Evolutionary conservation across 2,113 vertebrate genomes (phyloP).

Genomic region (Tichodroma muraria): DNA sequence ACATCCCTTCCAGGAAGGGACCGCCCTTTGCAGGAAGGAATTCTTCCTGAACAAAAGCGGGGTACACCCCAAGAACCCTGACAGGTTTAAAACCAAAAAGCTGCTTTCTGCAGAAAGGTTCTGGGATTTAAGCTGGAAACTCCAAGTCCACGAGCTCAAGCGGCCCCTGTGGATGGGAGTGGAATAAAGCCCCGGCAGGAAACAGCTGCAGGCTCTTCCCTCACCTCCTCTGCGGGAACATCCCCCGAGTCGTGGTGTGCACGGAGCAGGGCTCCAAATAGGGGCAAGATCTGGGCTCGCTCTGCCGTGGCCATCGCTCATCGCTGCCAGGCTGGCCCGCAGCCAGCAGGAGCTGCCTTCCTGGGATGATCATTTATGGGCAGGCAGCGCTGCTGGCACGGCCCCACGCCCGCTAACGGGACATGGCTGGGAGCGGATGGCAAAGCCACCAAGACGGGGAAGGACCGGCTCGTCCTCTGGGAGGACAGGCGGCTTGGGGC

Average conservation of each 20-base stretch:
- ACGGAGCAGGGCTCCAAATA: background rate
- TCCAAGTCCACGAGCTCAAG: background rate
- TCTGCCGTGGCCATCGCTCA: background rate
- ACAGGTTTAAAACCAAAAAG: background rate
- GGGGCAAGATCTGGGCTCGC: background rate
- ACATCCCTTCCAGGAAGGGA: background rate
- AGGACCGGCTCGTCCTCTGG: accelerated
- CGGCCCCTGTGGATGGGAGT: background rate
- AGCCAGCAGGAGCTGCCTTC: background rate
- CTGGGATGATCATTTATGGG: background rate
- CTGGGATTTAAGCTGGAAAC: background rate
- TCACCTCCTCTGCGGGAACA: background rate
- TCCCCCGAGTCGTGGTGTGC: background rate
- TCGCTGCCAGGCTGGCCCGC: background rate
- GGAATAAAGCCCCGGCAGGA: background rate
- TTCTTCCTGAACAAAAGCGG: background rate
- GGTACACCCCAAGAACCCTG: accelerated
- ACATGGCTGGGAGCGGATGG: background rate
- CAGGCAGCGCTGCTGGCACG: background rate
- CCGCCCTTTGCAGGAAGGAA: background rate
- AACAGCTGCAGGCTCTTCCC: background rate
- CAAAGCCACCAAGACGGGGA: background rate
- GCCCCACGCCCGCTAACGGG: accelerated
- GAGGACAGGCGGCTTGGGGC: background rate
- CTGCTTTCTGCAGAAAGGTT: background rate